Evolutionary conservation across 2,113 vertebrate genomes (phyloP), one percentile per base, ranked within the genome.

Genomic region (Taxidea taxus): DNA sequence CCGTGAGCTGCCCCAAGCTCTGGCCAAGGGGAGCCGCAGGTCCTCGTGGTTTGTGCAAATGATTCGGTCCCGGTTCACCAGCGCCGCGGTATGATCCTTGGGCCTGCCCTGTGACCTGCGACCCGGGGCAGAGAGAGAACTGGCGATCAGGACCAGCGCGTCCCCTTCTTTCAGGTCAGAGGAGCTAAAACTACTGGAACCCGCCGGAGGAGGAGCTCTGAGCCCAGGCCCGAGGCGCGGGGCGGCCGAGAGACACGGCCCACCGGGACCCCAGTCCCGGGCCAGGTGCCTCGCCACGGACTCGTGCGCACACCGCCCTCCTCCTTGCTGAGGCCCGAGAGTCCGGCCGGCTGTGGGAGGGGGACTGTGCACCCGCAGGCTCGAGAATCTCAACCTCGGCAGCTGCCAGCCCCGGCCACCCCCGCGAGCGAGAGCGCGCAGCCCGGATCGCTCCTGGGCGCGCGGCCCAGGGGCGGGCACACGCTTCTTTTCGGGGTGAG

Each of bases 271-370:
- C 72, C 29, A 15, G 83, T 1, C 82, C 47, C 13, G 37, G 20
- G 13, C 25, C 77, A 47, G 37, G 16, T 14, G 49, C 68, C 60
- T 39, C 27, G 42, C n/a, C 8, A 2, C 31, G 80, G 12, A 80
- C 47, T 11, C 20, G 4, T 0, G 60, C 62, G 56, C 27, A 14
- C 27, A 58, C 11, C 2, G 0, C 37, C 49, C 16, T 8, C 18
- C 31, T 15, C 20, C 42, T 56, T 74, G 68, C 64, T 14, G 75
- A 60, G 29, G 47, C 14, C 3, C 27, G 1, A 14, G 74, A 18
- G 47, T n/a, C 90, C n/a, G 47, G 74, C 49, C 7, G 62, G 44
- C 54, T 23, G 54, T 39, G n/a, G 77, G 49, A 44, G 49, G 20
- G 64, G 21, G 56, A 39, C 13, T 6, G 39, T 29, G 37, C 8